phyloP scores from a whole-genome alignment of 1,140 invertebrate genomes.

The Drosophila kanapiae region DNA sequence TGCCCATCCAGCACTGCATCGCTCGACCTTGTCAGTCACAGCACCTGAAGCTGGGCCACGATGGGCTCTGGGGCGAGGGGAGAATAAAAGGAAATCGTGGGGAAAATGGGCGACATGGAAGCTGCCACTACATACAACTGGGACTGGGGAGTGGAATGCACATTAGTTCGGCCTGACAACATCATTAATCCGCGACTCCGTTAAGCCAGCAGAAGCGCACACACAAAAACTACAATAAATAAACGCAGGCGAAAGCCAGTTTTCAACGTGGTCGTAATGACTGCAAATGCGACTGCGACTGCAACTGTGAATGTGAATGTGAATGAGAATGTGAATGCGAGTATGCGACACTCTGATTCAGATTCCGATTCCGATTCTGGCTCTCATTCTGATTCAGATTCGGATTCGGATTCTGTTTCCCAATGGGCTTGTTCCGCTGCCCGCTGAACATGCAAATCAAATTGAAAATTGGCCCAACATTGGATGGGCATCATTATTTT shows the following conservation, averaged over 20 bases:
- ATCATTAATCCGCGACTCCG: conserved; percentile 36
- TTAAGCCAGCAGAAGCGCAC: conserved; percentile 26
- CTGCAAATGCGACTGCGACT: conserved; percentile 2
- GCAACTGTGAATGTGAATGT: background rate
- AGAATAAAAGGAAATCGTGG: background rate
- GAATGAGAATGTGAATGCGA: background rate
- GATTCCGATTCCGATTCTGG: background rate
- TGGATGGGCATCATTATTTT: conserved; percentile 53
- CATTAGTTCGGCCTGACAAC: conserved; percentile 37
- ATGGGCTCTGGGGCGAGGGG: background rate
- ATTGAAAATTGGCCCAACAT: conserved; percentile 50
- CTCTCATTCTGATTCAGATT: background rate
- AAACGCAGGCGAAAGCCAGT: conserved; percentile 35
- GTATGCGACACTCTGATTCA: conserved; percentile 1
- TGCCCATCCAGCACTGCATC: background rate
- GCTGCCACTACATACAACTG: background rate
- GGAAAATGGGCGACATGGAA: background rate
- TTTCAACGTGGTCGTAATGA: conserved; percentile 32
- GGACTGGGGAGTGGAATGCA: conserved; percentile 7
- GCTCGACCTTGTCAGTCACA: conserved; percentile 2
- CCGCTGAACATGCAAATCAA: conserved; percentile 47
- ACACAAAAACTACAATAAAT: conserved; percentile 41
- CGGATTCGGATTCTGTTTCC: background rate
- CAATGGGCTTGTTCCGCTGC: conserved; percentile 19
- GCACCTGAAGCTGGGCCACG: background rate